Evolutionary conservation across 2,888 invertebrate species (phyloP).

Genomic region (Cheilosia impressa): DNA sequence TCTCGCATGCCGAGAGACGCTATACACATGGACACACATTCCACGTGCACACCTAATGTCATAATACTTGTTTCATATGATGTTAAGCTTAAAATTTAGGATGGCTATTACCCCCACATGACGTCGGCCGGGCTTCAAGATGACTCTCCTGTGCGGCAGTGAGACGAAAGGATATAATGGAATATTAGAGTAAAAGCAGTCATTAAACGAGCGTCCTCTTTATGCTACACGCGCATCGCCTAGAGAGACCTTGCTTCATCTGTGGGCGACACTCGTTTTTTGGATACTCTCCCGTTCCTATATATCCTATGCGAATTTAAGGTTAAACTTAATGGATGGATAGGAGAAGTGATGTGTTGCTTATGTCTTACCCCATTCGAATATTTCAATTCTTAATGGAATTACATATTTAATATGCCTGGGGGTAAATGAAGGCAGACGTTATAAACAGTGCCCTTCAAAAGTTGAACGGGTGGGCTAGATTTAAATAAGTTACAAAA

Average conservation of each 20-base stretch:
- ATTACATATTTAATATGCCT: constrained; percentile 36
- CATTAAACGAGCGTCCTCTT: constrained; percentile 66
- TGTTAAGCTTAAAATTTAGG: constrained; percentile 75
- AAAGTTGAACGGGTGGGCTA: not conserved
- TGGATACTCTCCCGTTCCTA: constrained; percentile 46
- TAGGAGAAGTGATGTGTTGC: constrained; percentile 40
- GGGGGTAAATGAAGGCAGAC: not conserved
- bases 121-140: constrained; percentile 69
- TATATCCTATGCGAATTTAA: constrained; percentile 38
- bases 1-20: constrained; percentile 49
- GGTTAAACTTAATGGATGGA: constrained; percentile 39
- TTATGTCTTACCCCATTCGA: constrained; percentile 52
- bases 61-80: constrained; percentile 70
- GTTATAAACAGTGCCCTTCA: not conserved
- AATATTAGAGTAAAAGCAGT: constrained; percentile 74
- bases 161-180: constrained; percentile 73
- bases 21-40: constrained; percentile 5
- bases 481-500: no score
- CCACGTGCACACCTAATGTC: constrained; percentile 61
- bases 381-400: constrained; percentile 60
- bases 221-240: constrained; percentile 44
- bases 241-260: constrained; percentile 32
- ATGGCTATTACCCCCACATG: constrained; percentile 74
- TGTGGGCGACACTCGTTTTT: constrained; percentile 57
- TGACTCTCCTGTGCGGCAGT: constrained; percentile 72